Base-by-base conservation (phyloP, 2,888 invertebrate species). In the Apodemia mormo region DNA sequence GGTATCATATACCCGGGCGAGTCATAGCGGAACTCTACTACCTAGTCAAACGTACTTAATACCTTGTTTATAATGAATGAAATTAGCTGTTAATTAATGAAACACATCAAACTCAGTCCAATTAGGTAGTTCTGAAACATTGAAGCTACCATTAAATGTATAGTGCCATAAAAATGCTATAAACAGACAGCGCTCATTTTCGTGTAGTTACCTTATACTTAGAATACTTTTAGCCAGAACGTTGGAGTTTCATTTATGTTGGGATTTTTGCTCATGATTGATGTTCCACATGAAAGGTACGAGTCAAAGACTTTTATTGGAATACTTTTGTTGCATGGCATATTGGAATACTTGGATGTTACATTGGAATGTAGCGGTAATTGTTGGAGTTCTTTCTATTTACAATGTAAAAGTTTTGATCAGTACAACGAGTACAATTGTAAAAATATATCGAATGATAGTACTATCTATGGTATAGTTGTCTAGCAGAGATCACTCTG, bases 311-410 rank as follows among this genome's bases (percentile, higher is more conserved):
- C 14, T 29, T 61, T 61, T 61, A 61, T 61, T 61, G 61, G 12
- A 30, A 61, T 61, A 33, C 30, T 33, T 61, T 22, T 33, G 12
- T 33, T 61, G 61, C 30, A 29, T 61, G 8, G 0, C 14, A 33
- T 58, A 58, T 58, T 58, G 58, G 58, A 58, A 58, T 58, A 58
- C 30, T 61, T 33, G 30, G 9, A 30, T 61, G 61, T 61, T 49
- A 49, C 14, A 12, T 49, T 14, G 49, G 14, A 49, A 49, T 49
- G 49, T 49, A 14, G 49, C 49, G 14, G 6, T n/a, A n/a, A 49
- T 49, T 49, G n/a, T 49, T 5, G 2, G 6, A 49, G 14, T 45
- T 1, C 14, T 49, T n/a, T 49, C 14, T 49, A 14, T 49, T 14
- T 49, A 2, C 2, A 10, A 45, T 3, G 3, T 45, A 12, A 12